A percentile compares a stretch with the other conserved stretches of the same genome.
phyloP scores from a whole-genome alignment of 2,113 vertebrate genomes.

The Oryzias celebensis region DNA sequence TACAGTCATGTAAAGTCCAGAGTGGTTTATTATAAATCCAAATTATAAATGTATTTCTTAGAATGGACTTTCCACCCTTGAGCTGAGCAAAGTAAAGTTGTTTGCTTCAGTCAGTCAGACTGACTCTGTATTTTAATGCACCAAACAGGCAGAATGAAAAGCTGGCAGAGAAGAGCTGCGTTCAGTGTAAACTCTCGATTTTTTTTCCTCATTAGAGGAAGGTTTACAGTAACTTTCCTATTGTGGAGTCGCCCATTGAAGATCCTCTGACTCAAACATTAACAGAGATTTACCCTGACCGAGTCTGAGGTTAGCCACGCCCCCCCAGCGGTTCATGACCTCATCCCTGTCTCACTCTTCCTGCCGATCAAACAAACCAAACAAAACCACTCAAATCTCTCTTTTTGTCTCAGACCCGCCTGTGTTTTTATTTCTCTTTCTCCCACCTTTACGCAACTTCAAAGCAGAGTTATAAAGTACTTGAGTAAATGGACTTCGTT shows the following conservation, averaged over 20 bases:
- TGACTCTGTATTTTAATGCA: slow-evolving; percentile 41
- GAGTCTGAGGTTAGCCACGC: slow-evolving; percentile 73
- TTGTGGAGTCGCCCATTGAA: slow-evolving; percentile 35
- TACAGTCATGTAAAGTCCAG: slow-evolving; percentile 64
- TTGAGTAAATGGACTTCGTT: no score
- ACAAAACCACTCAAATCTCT: slow-evolving; percentile 46
- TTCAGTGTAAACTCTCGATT: slow-evolving; percentile 34
- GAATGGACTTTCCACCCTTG: slow-evolving; percentile 63
- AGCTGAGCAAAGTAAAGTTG: slow-evolving; percentile 47
- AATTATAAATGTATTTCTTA: slow-evolving; percentile 62
- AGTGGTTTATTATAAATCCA: slow-evolving; percentile 68
- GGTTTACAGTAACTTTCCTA: slow-evolving; percentile 14
- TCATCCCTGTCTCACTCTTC: slow-evolving; percentile 30
- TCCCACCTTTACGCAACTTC: slow-evolving; percentile 27
- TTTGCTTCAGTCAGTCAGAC: slow-evolving; percentile 33
- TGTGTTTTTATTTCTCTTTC: slow-evolving; percentile 9
- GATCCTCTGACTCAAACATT: slow-evolving; percentile 35
- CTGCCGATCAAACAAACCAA: slow-evolving; percentile 57
- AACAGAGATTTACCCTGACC: slow-evolving; percentile 52
- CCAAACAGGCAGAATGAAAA: slow-evolving; percentile 23
- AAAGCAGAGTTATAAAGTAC: no score
- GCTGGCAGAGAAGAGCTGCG: slow-evolving; percentile 20
- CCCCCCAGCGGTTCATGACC: slow-evolving; percentile 49
- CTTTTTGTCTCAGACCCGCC: slow-evolving; percentile 40
- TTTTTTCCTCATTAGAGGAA: slow-evolving; percentile 34